Percentiles rank a stretch among this genome's conserved stretches.
phyloP scores from a whole-genome alignment of 2,888 invertebrate genomes.

The Acleris literana region DNA sequence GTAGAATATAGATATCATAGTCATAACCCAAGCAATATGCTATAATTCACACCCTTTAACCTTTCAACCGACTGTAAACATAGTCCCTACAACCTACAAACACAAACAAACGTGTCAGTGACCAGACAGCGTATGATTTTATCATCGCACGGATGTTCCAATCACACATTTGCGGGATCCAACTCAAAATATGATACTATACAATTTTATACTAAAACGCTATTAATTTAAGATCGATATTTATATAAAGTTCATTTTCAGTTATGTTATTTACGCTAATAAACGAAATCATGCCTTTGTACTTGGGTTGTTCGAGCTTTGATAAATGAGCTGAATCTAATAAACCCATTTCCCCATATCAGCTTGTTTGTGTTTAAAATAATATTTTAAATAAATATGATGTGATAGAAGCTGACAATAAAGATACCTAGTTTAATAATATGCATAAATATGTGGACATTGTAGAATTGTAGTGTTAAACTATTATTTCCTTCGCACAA shows the following conservation, averaged over 20 bases:
- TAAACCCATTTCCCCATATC: slow-evolving; percentile 17
- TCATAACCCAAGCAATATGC: slow-evolving; percentile 2
- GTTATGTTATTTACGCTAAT: too few relatives aligned
- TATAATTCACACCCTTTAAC: slow-evolving; percentile 17
- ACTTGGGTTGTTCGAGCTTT: slow-evolving; percentile 8
- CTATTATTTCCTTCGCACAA: too few relatives aligned
- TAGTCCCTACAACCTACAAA: slow-evolving; percentile 4
- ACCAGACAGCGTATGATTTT: slow-evolving; percentile 19
- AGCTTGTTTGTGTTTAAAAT: background rate
- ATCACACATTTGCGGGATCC: slow-evolving; percentile 4
- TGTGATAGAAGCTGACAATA: slow-evolving; percentile 8
- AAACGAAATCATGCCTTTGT: too few relatives aligned
- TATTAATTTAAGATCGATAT: too few relatives aligned
- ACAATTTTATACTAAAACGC: too few relatives aligned
- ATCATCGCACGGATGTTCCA: slow-evolving; percentile 28
- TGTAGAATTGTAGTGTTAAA: too few relatives aligned
- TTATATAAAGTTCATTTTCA: too few relatives aligned
- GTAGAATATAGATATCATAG: background rate
- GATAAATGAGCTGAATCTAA: slow-evolving; percentile 28
- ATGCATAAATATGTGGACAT: too few relatives aligned
- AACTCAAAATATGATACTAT: background rate
- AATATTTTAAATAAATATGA: background rate
- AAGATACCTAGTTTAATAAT: background rate
- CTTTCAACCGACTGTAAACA: slow-evolving; percentile 17
- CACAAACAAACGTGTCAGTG: slow-evolving; percentile 19